phyloP scores from a whole-genome alignment of 2,113 vertebrate species.

The Noturus placidus region DNA sequence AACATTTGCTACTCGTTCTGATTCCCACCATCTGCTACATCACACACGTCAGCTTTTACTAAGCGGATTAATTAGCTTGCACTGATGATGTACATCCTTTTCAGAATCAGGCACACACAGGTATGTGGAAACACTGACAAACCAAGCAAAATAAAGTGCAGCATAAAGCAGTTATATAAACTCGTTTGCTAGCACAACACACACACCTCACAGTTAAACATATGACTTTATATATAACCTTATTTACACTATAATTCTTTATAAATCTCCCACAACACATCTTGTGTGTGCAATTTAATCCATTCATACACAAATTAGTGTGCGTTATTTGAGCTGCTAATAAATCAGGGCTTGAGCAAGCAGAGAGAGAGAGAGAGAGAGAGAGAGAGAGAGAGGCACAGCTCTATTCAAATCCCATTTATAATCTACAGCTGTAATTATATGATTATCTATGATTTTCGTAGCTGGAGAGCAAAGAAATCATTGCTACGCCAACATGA shows the following conservation, averaged over 20 bases:
- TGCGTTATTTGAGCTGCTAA: neutral
- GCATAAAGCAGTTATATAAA: neutral
- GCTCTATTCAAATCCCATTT: neutral
- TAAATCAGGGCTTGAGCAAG: neutral
- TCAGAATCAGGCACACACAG: neutral
- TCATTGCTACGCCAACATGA: neutral
- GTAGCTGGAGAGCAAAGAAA: neutral
- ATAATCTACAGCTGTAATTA: neutral
- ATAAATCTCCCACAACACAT: neutral
- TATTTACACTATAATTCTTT: neutral
- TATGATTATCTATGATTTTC: neutral
- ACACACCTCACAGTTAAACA: neutral
- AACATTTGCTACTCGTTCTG: neutral
- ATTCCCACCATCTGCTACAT: constrained; percentile 3
- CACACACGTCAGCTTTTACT: neutral
- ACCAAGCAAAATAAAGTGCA: neutral
- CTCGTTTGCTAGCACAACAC: neutral
- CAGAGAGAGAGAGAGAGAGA: neutral
- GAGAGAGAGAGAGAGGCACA: neutral
- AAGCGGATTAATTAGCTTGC: neutral
- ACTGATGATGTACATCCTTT: neutral
- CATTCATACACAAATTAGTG: neutral
- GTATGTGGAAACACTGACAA: neutral
- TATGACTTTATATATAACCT: neutral
- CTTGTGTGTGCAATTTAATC: neutral